Evolutionary conservation across 53 echinoderm and acorn worm species (phyloP).

Genomic region (Apostichopus leukothele): DNA sequence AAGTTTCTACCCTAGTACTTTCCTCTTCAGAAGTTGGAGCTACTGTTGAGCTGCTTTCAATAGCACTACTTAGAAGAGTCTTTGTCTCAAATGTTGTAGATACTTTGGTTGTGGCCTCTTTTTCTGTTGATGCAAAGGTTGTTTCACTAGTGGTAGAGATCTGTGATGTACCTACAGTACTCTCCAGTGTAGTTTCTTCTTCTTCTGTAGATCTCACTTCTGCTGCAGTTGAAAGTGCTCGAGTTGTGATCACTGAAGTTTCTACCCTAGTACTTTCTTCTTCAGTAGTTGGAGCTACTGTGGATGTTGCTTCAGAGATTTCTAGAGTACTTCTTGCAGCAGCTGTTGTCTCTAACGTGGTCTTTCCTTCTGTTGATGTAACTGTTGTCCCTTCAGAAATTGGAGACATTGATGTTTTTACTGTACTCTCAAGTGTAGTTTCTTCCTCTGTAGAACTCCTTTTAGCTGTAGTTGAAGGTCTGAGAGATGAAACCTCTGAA

Average conservation of each 20-base stretch:
- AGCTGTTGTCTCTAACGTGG: background rate
- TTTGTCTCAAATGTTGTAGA: background rate
- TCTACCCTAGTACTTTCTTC: background rate
- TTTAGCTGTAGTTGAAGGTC: background rate
- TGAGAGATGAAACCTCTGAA: background rate
- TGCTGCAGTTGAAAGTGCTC: background rate
- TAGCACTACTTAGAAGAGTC: background rate
- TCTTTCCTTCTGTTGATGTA: background rate
- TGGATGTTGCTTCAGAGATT: background rate
- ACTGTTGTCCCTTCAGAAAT: background rate
- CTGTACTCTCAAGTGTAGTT: background rate
- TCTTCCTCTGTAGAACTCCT: background rate
- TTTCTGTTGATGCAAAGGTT: background rate
- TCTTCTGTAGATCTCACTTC: background rate
- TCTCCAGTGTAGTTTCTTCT: background rate
- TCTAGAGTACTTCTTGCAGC: background rate
- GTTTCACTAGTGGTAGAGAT: background rate
- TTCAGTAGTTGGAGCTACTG: too few species aligned
- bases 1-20: background rate
- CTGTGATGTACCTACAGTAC: background rate
- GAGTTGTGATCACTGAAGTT: background rate
- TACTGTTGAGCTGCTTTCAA: background rate
- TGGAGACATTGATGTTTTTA: background rate
- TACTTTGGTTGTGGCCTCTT: background rate
- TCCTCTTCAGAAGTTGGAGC: background rate